Base-by-base conservation (phyloP, 1,140 invertebrate genomes). In the Sitophilus oryzae region DNA sequence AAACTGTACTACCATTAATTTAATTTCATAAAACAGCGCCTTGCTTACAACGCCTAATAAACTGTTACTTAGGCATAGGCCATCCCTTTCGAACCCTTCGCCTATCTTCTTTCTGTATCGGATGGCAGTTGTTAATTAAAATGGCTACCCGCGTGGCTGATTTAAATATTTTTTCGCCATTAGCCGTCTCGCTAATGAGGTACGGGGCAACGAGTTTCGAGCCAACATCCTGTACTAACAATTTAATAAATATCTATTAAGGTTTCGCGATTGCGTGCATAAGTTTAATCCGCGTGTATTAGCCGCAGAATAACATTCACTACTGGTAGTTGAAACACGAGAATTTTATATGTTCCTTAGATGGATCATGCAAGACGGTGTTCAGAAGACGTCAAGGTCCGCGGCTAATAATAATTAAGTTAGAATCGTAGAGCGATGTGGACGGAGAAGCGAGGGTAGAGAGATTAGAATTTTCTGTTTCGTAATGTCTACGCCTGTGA, bases 401-500 rank as follows among this genome's bases (percentile, higher is more conserved):
- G n/a, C 6, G 30, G n/a, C n/a, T 34, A 5, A 34, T 34, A 6
- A 34, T 6, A 34, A 34, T 34, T 34, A 34, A 34, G 5, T 34
- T 34, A 34, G 11, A 34, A 6, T 11, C 5, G 5, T 34, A 34
- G 25, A 34, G 5, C 5, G 11, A 34, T 5, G 11, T 34, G 16
- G 4, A 15, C 36, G 36, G 16, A 14, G 36, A 37, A n/a, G 36
- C 36, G 16, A 37, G 4, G 36, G 25, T n/a, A 37, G 16, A 37
- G 11, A 37, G 36, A 37, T 11, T 15, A n/a, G 36, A 15, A 14
- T 37, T 37, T 14, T 10, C 11, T 14, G 22, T 47, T 25, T 36
- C 21, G 45, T 47, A 23, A 43, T 43, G 15, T 16, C 41, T 43
- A 18, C 41, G 20, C 20, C 41, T 43, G 41, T 19, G 9, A n/a